Evolutionary conservation across 2,113 vertebrate genomes (phyloP), one percentile per base, ranked within the genome.

Genomic region (Melanerpes aurifrons): DNA sequence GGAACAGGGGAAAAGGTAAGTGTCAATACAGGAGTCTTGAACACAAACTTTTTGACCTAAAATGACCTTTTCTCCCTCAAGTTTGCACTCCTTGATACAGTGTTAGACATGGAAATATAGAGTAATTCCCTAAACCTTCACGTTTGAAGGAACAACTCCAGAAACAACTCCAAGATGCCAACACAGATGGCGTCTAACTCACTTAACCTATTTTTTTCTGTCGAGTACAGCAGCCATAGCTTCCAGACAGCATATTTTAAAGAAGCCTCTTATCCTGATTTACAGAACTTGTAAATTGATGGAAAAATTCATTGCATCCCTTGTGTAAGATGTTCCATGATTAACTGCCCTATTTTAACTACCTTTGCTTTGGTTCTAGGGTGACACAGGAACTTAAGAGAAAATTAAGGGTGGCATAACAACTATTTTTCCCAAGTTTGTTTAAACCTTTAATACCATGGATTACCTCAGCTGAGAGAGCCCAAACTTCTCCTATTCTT

Each of bases 311-410:
- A 76, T 73, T 88, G 72, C 32, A 57, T 58, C 7, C 9, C 45
- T 31, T 20, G 7, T 9, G 15, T 37, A 91, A 66, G 8, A 45
- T 86, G 47, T 82, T 81, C 25, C 63, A 43, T n/a, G 31, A 89
- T 71, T 92, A 91, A 91, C 73, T 87, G 90, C 19, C 40, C n/a
- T 82, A 66, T 69, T 76, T 93, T 93, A 81, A 59, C 32, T 82
- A 90, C 64, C 67, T 84, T 84, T 88, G 67, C 70, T 78, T 90
- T 45, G 69, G 32, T 79, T 80, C 58, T 61, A 90, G 2, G 22
- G 59, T 26, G 13, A 92, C 75, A 89, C 26, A 53, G 54, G 89
- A 90, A n/a, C 59, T 67, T n/a, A 63, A 70, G 32, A 26, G 19
- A 76, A 87, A 72, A 92, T 72, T 32, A 89, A 72, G 88, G 61